Conservation (phyloP, 1,140 invertebrate genomes). For the Ostrea denselamellosa region DNA sequence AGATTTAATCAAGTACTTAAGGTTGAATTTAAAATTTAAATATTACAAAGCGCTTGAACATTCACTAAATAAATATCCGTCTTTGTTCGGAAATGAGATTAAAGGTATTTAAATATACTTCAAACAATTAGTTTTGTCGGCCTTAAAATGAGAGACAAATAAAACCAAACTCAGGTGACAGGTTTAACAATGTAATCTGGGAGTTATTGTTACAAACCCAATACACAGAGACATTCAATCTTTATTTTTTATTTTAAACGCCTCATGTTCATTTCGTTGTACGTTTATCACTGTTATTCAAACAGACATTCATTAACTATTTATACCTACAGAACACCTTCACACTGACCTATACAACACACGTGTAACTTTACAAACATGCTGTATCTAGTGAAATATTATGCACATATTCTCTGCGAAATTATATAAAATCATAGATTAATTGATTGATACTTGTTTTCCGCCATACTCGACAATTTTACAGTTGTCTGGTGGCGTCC, state of each 20-base stretch:
- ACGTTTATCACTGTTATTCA: not conserved
- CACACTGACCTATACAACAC: too few species aligned
- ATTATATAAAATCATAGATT: too few species aligned
- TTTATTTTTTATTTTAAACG: not conserved
- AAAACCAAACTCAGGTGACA: not conserved
- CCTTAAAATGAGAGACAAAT: not conserved
- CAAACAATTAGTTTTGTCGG: slow-evolving; percentile 2
- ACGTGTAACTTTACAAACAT: too few species aligned
- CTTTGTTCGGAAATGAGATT: slow-evolving; percentile 29
- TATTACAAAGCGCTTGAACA: slow-evolving; percentile 23
- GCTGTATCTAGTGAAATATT: too few species aligned
- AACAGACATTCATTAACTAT: not conserved
- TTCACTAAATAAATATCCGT: slow-evolving; percentile 34
- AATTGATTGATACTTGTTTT: too few species aligned
- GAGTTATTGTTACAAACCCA: slow-evolving; percentile 5
- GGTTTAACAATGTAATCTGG: not conserved
- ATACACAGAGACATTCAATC: slow-evolving; percentile 1
- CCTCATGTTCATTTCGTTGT: not conserved
- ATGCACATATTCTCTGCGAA: too few species aligned
- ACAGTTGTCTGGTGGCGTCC: too few species aligned
- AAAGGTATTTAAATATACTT: slow-evolving; percentile 17
- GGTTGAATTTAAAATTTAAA: slow-evolving; percentile 27
- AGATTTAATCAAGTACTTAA: slow-evolving; percentile 26
- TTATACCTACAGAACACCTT: too few species aligned
- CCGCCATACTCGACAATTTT: too few species aligned